Evolutionary conservation across 2,888 invertebrate genomes (phyloP), one percentile per base, ranked within the genome.

Genomic region (Pammene aurita): DNA sequence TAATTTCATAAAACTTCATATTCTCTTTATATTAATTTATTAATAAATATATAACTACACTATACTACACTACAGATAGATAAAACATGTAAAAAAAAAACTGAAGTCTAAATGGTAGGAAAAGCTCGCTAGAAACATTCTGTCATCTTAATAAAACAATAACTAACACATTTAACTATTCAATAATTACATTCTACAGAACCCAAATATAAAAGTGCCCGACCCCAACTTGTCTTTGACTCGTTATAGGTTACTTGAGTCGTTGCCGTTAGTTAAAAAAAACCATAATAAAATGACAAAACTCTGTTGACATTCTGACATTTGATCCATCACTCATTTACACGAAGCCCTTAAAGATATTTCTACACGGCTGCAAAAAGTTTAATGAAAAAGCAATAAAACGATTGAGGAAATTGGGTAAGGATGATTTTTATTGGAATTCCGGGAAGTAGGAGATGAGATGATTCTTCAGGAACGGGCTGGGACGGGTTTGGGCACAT

Each of bases 371-470:
- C 7, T 48, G 16, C 9, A 48, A 48, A 34, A n/a, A 35, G 16
- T 50, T 46, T 34, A 38, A 44, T 46, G 42, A 10, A 38, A 52
- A 52, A 52, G 13, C 48, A 62, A 41, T 62, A 41, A 62, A 52
- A 62, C 41, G 26, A 62, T 14, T 9, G 26, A 26, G 62, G 62
- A 62, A 62, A 62, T 41, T 52, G 62, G 50, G 18, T 62, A 38
- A 41, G 50, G 50, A 61, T 62, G 52, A 7, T 35, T 62, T 62
- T 62, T 62, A 52, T 57, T 62, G 35, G 41, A 26, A 52, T 50
- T 62, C 50, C 62, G 41, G 50, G 52, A 54, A n/a, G 26, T 54
- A 14, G 16, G 14, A 41, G 5, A 34, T 35, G 35, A 55, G 38
- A 16, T 14, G 18, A 38, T 62, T 52, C 62, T 62, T 62, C 38